Evolutionary conservation across 2,113 vertebrate genomes (phyloP), one percentile per base, ranked within the genome.

Genomic region (Psettodes erumei): DNA sequence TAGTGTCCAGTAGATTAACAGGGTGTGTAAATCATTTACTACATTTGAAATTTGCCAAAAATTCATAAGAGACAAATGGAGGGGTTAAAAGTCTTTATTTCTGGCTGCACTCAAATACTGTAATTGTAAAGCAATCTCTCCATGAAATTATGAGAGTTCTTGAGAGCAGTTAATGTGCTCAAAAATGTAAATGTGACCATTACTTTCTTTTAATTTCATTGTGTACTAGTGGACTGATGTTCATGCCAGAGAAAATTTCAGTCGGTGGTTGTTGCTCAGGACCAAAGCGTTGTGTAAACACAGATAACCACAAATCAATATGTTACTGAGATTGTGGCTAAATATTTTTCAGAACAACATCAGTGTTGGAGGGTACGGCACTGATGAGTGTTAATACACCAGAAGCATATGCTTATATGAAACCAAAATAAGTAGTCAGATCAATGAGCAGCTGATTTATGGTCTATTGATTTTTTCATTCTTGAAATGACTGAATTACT

Each of bases 361-460:
- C 16, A n/a, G 2, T 62, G 18, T 19, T 25, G 1, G 53, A 55
- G 8, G 53, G 56, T 10, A 16, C 19, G 4, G 6, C 33, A 42
- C 16, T 37, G 42, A 64, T 56, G 6, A 74, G 8, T 65, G 37
- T 19, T 75, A 28, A 51, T 53, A 62, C n/a, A 56, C 11, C 23
- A 60, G 19, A 30, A 28, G 30, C 8, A 8, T 25, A 33, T 7
- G 21, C 12, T 56, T 40, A 27, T 5, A 27, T 4, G 19, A 48
- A 16, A 3, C 8, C n/a, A 35, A 0, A 53, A 51, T 10, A 62
- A 30, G 42, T 9, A 25, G 21, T 33, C 32, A 60, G 8, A 64
- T 72, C 32, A 48, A 10, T 35, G 19, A 27, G 33, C 40, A 74
- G 59, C 13, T 69, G 45, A 69, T 80, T 58, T 54, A 61, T 59